Conservation (phyloP, 2,888 invertebrate genomes). For the Tipula vernalis region DNA sequence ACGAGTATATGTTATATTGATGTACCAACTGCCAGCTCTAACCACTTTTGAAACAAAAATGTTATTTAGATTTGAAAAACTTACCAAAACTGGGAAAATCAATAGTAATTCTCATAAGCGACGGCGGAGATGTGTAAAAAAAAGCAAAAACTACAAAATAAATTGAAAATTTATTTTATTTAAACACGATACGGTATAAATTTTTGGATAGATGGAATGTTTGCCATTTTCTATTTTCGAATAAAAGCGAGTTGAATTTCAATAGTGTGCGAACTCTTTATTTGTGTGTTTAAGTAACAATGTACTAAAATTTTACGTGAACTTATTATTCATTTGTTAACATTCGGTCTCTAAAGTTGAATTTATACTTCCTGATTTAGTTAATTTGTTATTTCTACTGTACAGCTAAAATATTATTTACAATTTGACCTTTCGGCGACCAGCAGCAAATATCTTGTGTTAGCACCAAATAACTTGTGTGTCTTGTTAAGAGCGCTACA, state of each 20-base stretch:
- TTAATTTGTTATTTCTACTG: too few species aligned
- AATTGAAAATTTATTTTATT: not conserved
- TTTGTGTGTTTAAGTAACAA: not conserved
- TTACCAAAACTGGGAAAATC: not conserved
- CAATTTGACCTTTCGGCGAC: too few species aligned
- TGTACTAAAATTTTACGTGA: too few species aligned
- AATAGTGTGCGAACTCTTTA: not conserved
- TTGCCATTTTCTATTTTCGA: not conserved
- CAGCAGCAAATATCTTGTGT: too few species aligned
- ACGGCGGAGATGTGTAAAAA: not conserved
- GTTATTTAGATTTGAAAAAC: not conserved
- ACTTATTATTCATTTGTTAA: too few species aligned
- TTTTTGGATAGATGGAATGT: not conserved
- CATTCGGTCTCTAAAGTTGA: too few species aligned
- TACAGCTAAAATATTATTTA: too few species aligned
- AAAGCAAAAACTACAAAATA: not conserved
- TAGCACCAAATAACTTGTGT: too few species aligned
- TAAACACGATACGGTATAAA: not conserved
- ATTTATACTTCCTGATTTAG: too few species aligned
- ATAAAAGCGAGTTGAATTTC: not conserved
- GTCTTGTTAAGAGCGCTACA: too few species aligned
- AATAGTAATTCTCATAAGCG: not conserved
- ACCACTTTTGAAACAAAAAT: not conserved
- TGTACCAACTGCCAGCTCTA: not conserved
- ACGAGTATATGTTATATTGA: not conserved